Base-by-base conservation (phyloP, 2,797 vertebrate species). In the Sebastiscus tertius region DNA sequence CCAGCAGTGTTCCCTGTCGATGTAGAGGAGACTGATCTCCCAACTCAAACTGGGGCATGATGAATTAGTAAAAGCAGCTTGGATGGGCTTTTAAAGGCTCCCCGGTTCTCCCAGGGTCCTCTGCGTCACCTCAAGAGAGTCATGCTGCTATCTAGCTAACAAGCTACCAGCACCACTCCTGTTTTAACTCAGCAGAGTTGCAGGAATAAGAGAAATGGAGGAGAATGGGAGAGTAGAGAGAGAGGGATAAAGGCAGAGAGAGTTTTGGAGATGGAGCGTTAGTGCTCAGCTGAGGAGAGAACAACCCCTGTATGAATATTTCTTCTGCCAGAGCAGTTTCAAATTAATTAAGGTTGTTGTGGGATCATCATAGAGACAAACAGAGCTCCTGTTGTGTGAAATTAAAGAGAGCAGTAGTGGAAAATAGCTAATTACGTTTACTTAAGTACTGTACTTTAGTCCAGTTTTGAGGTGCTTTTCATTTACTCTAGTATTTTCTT, bases 21-120 rank as follows among this genome's bases (percentile, higher is more conserved):
- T 82, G 77, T 75, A 36, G 84, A 83, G 76, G 73, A 87, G 88
- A 89, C 83, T 75, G 90, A 93, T 90, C 87, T 83, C 72, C 80
- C 80, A 85, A 82, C 91, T 84, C 80, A 90, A 96, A 95, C 89
- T 95, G 93, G 93, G 94, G 86, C 92, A 77, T 82, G 89, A 94
- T 96, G 92, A 96, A 95, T 96, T 92, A 96, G 92, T 95, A 92
- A 96, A 93, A 87, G 86, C 90, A 81, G 91, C 85, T 80, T 94
- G 93, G 90, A 93, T 94, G 89, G 89, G 93, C 91, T 95, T 92
- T 91, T 93, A 93, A 93, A 93, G 92, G 88, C 90, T 94, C 80
- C 84, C 66, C 62, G 65, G 83, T 87, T 77, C 84, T 84, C 69
- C 85, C 77, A 24, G 68, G 65, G 80, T 76, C 84, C 42, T 77